Evolutionary conservation across 1,140 invertebrate species (phyloP), one percentile per base, ranked within the genome.

Genomic region (Sycophila sp.): DNA sequence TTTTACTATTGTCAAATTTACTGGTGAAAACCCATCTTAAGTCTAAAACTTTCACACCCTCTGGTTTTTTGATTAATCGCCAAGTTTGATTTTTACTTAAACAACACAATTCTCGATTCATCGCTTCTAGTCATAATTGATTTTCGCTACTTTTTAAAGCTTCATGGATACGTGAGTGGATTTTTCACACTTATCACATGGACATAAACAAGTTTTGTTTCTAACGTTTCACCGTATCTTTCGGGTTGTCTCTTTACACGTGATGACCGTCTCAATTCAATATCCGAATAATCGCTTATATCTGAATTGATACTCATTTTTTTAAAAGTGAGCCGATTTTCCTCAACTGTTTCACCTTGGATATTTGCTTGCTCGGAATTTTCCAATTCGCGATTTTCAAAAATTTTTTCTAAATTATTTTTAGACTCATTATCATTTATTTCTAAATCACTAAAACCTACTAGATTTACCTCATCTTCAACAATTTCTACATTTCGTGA

Each of bases 11-110:
- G 62, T 71, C 72, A 66, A 70, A 75, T 74, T 73, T 72, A 65
- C n/a, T 72, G 34, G 71, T 73, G 71, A 64, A 75, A 17, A 75
- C 59, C 73, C 73, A 76, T 65, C 73, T 73, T 15, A 69, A 17
- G n/a, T 70, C 47, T 59, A 76, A 24, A 30, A 71, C 38, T 45
- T 74, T 38, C 38, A 70, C 68, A 68, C 65, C 58, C 42, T 58
- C 34, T 30, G 53, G 28, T 32, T 53, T 64, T 64, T 71, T 59
- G 15, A 77, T 71, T 30, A 73, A 38, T 47, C 47, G 28, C 70
- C 69, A 76, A 10, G 69, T 72, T 36, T 70, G 13, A 60, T 77
- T 68, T 74, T 71, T 72, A 22, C 45, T 60, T 51, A 77, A 51
- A 38, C 60, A 56, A 10, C 69, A 66, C 3, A 72, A 36, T 60